Evolutionary conservation across 2,113 vertebrate genomes (phyloP), one percentile per base, ranked within the genome.

Genomic region (Colinus virginianus): DNA sequence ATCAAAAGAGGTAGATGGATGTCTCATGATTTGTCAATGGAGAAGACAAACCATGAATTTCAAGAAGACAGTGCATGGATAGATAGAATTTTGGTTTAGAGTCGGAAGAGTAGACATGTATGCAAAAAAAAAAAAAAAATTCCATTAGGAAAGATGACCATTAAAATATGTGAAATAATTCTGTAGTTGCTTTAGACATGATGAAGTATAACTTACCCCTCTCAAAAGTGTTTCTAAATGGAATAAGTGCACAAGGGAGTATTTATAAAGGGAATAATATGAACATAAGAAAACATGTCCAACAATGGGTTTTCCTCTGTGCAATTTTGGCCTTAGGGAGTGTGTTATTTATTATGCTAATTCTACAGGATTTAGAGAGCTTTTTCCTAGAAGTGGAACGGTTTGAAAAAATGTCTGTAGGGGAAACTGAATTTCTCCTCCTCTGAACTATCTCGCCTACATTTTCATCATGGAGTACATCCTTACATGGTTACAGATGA

Each of bases 401-500:
- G 17, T 88, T 82, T 77, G 59, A 64, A 70, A 93, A 92, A 86
- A 23, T 79, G 69, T 80, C 42, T 87, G 82, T 40, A 56, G 43
- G 62, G 56, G 32, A 78, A 94, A 86, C 68, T 68, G 72, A 93
- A 69, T 30, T 69, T 90, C 49, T 84, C 61, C 69, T 91, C 61
- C 56, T 88, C 56, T 2, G 0, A 93, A 93, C 17, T 1, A 4
- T 80, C 51, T 85, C 2, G 3, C 4, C 56, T 85, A 42, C 67
- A 82, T 72, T 88, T 90, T 86, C 64, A n/a, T 91, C 64, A 78
- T 30, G 36, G 36, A 83, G 34, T 90, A 72, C 95, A 92, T 90
- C 72, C 85, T 96, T 96, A 80, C 0, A 2, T 5, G 6, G 72
- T 90, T 78, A 88, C 64, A 88, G 79, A 93, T 93, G 91, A 94